Percentiles rank a stretch among this genome's conserved stretches.
These are phyloP conservation scores for Seira musarum DNA, from an alignment of 2,888 invertebrate genomes.

Conservation along the genomic window DNA sequence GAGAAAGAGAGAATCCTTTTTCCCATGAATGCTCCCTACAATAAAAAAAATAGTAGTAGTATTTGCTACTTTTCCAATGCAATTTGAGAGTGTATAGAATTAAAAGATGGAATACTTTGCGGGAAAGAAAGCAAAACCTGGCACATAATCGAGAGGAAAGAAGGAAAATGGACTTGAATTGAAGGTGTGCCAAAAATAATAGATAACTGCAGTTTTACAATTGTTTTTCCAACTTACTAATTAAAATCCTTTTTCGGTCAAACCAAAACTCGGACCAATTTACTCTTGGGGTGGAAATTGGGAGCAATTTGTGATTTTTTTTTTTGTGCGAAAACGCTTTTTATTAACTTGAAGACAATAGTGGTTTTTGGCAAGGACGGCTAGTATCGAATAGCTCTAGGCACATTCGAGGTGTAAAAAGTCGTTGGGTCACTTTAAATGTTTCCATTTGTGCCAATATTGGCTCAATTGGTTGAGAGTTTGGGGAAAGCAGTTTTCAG, in stretches of 20 bases:
- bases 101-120: neutral
- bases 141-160: neutral
- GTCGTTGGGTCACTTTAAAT: no score
- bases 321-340: no score
- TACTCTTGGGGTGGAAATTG: no score
- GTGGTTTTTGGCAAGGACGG: no score
- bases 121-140: neutral
- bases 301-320: no score
- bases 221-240: constrained; percentile 22
- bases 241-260: constrained; percentile 41
- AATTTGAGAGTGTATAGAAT: neutral
- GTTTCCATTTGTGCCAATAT: no score
- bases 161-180: constrained; percentile 1
- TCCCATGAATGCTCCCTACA: neutral
- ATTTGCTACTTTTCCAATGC: neutral
- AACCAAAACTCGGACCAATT: constrained; percentile 38
- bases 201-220: constrained; percentile 24
- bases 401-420: no score
- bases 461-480: no score
- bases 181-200: constrained; percentile 30
- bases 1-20: neutral
- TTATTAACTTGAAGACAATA: no score
- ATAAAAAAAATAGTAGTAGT: neutral
- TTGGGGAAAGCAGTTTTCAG: no score
- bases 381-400: no score